phyloP scores from a whole-genome alignment of 2,888 invertebrate species.

The Rhogogaster chlorosoma region DNA sequence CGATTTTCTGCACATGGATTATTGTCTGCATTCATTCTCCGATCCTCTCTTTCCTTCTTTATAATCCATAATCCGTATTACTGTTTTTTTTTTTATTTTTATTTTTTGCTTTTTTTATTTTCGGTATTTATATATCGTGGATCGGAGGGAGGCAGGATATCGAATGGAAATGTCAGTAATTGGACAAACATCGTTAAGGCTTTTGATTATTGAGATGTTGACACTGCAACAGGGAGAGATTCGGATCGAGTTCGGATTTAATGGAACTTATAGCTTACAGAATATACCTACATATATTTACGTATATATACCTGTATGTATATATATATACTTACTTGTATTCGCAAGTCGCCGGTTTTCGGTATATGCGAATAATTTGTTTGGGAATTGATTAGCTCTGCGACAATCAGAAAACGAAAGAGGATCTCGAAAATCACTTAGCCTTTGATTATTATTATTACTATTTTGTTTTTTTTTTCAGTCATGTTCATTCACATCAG shows the following conservation, averaged over 20 bases:
- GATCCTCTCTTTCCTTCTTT: too few relatives aligned
- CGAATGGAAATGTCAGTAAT: constrained; percentile 26
- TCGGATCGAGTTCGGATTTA: constrained; percentile 5
- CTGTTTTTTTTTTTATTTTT: too few relatives aligned
- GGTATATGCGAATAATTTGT: not conserved
- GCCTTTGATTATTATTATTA: too few relatives aligned
- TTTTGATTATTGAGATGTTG: constrained; percentile 37
- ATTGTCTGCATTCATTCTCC: too few relatives aligned
- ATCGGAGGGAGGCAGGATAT: not conserved
- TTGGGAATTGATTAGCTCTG: not conserved
- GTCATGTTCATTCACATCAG: not conserved
- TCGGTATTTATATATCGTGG: not conserved
- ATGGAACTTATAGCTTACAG: not conserved
- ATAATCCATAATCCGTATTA: too few relatives aligned
- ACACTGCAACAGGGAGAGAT: not conserved
- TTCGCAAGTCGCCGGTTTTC: too few relatives aligned
- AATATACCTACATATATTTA: too few relatives aligned
- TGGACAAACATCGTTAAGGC: constrained; percentile 41
- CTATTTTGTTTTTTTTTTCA: too few relatives aligned
- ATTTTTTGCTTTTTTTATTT: too few relatives aligned
- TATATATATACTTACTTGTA: too few relatives aligned
- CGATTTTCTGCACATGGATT: too few relatives aligned
- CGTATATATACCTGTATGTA: too few relatives aligned
- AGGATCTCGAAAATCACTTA: not conserved
- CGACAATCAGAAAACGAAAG: not conserved